Evolutionary conservation across 1,140 invertebrate species (phyloP).

Genomic region (Agraylea sexmaculata): DNA sequence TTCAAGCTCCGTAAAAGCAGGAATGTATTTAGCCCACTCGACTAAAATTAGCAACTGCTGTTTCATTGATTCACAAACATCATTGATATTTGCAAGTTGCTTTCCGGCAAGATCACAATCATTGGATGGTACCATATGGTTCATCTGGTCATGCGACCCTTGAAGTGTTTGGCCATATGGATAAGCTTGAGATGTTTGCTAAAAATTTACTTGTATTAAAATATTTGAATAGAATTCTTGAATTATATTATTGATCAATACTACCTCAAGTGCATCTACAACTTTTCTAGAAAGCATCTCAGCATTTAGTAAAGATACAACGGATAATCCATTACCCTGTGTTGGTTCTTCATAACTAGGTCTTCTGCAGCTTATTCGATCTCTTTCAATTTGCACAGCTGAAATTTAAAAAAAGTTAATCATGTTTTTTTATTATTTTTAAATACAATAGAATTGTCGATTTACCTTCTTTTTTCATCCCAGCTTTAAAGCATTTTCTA

Average conservation of each 20-base stretch:
- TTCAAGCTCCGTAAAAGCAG: slow-evolving; percentile 86
- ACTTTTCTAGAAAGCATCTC: slow-evolving; percentile 87
- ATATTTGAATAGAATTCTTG: neutral
- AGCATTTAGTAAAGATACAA: slow-evolving; percentile 81
- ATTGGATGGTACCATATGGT: slow-evolving; percentile 39
- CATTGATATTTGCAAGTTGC: slow-evolving; percentile 82
- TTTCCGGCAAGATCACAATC: slow-evolving; percentile 69
- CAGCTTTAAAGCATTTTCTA: slow-evolving; percentile 91
- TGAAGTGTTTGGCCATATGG: slow-evolving; percentile 1
- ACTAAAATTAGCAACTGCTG: slow-evolving; percentile 92
- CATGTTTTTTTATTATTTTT: slow-evolving; percentile 4
- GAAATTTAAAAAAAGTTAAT: slow-evolving; percentile 23
- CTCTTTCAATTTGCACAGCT: slow-evolving; percentile 98
- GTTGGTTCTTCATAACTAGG: slow-evolving; percentile 84
- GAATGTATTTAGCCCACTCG: slow-evolving; percentile 98
- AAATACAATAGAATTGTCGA: slow-evolving; percentile 9
- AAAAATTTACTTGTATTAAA: slow-evolving; percentile 21
- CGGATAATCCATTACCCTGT: slow-evolving; percentile 69
- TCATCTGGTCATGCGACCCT: slow-evolving; percentile 2
- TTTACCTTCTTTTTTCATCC: slow-evolving; percentile 96
- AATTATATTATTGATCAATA: neutral
- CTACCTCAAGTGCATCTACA: slow-evolving; percentile 60
- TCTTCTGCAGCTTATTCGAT: slow-evolving; percentile 86
- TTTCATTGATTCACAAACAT: slow-evolving; percentile 96
- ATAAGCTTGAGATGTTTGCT: slow-evolving; percentile 1